These are phyloP conservation scores for Helogale parvula DNA, from an alignment of 2,113 vertebrate genomes.

Conservation along the genomic window DNA sequence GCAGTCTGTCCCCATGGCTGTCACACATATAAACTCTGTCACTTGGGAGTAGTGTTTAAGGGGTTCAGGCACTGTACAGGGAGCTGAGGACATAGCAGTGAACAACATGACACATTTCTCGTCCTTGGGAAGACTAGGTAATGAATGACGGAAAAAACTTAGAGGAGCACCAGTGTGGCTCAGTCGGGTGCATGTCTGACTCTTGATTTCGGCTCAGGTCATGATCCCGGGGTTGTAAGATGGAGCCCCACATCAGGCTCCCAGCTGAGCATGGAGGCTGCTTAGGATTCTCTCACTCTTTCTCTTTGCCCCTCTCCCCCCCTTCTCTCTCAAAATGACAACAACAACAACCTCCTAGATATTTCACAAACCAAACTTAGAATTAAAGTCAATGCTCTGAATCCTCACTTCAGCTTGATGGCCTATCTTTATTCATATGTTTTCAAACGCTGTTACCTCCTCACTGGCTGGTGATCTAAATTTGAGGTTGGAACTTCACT, in stretches of 20 bases:
- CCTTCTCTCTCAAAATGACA: too few relatives aligned
- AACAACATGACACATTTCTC: background rate
- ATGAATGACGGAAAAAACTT: background rate
- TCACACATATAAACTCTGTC: background rate
- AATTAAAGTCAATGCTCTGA: background rate
- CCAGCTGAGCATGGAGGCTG: too few relatives aligned
- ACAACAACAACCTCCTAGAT: background rate
- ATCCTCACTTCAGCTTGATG: background rate
- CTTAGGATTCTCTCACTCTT: too few relatives aligned
- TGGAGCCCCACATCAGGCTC: too few relatives aligned
- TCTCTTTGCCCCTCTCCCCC: too few relatives aligned
- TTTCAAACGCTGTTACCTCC: background rate
- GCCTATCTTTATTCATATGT: background rate
- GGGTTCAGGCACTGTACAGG: background rate
- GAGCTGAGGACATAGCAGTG: background rate
- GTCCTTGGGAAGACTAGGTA: background rate
- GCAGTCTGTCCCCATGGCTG: background rate
- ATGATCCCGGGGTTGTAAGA: too few relatives aligned
- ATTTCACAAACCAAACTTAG: background rate
- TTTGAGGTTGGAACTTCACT: background rate
- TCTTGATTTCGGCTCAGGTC: too few relatives aligned
- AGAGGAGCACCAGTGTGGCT: too few relatives aligned
- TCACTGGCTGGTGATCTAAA: background rate
- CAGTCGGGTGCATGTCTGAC: too few relatives aligned
- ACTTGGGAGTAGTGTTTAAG: background rate